These are phyloP conservation scores for Stomorhina lunata DNA, from an alignment of 2,888 invertebrate species.

Conservation along the genomic window DNA sequence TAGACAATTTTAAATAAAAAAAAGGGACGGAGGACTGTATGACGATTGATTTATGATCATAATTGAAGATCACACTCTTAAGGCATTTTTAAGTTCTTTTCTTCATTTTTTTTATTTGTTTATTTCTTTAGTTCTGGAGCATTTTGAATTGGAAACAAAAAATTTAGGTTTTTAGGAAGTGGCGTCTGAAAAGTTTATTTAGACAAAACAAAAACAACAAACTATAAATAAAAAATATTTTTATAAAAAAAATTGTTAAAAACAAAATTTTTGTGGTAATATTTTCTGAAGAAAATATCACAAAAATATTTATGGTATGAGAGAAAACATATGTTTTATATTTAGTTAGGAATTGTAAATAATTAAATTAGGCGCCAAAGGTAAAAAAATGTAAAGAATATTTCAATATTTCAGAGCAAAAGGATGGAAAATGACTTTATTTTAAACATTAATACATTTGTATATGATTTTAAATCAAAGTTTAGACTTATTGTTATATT, in stretches of 20 bases:
- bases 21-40: constrained; percentile 36
- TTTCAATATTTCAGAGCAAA: too few species aligned
- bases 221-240: constrained; percentile 15
- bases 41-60: constrained; percentile 66
- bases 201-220: constrained; percentile 25
- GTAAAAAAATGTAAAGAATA: background rate
- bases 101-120: background rate
- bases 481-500: too few species aligned
- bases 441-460: too few species aligned
- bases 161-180: constrained; percentile 47
- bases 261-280: background rate
- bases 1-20: constrained; percentile 24
- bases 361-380: constrained; percentile 15
- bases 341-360: background rate
- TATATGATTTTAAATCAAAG: too few species aligned
- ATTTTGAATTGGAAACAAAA: constrained; percentile 20
- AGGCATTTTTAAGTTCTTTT: constrained; percentile 36
- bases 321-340: constrained; percentile 23
- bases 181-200: constrained; percentile 62
- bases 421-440: too few species aligned
- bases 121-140: background rate
- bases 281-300: background rate
- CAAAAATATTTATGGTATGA: background rate
- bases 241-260: background rate
- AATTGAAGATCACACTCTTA: constrained; percentile 62